A percentile compares a stretch with the other conserved stretches of the same genome.
phyloP scores from a whole-genome alignment of 1,140 invertebrate species.

The Trypoxylus dichotomus region DNA sequence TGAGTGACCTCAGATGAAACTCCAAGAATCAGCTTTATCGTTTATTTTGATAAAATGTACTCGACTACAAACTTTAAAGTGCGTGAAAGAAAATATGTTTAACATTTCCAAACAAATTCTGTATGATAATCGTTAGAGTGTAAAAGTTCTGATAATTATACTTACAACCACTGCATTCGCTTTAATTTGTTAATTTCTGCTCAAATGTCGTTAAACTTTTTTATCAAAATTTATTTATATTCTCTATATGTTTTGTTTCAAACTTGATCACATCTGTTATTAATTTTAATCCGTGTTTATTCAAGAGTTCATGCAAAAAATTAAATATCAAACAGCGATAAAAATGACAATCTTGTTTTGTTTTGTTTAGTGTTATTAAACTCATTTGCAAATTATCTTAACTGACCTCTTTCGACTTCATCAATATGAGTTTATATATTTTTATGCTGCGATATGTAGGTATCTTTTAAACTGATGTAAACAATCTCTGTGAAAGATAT shows the following conservation, averaged over 20 bases:
- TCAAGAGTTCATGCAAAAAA: background rate
- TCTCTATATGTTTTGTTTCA: background rate
- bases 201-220: background rate
- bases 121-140: background rate
- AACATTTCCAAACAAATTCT: background rate
- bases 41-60: background rate
- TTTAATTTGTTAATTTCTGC: background rate
- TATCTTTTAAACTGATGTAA: background rate
- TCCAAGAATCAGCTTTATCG: background rate
- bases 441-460: background rate
- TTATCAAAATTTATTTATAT: background rate
- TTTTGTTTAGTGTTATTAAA: background rate
- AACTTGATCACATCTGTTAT: background rate
- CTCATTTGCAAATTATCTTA: background rate
- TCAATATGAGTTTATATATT: background rate
- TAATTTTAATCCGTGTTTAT: background rate
- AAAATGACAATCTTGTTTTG: background rate
- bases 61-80: background rate
- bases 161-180: background rate
- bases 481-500: background rate
- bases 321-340: background rate
- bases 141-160: background rate
- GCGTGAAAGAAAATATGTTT: background rate
- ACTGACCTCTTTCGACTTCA: background rate
- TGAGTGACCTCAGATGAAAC: background rate